These are phyloP conservation scores for Coregonus ussuriensis DNA, from an alignment of 2,797 vertebrate genomes.

Conservation along the genomic window DNA sequence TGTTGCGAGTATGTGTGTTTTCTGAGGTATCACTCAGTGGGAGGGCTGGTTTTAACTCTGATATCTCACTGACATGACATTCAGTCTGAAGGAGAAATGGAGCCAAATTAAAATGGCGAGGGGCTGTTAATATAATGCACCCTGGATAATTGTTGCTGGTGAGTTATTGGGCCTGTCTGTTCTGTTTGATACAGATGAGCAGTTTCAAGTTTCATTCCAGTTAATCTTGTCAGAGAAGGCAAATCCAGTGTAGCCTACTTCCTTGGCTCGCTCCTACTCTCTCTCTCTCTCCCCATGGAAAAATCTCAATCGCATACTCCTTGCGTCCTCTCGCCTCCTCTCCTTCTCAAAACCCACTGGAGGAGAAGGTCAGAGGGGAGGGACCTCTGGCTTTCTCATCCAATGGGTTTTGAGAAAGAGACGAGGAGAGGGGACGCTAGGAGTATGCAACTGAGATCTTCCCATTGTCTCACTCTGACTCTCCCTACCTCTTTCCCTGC, in stretches of 20 bases:
- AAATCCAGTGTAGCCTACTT: slow-evolving; percentile 32
- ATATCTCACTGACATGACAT: background rate
- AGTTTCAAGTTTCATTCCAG: slow-evolving; percentile 25
- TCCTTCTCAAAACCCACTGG: too few species aligned
- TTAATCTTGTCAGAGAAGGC: slow-evolving; percentile 35
- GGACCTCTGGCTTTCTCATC: too few species aligned
- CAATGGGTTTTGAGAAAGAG: too few species aligned
- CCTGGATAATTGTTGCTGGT: slow-evolving; percentile 42
- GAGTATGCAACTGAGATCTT: too few species aligned
- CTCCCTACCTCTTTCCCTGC: too few species aligned
- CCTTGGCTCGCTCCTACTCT: slow-evolving; percentile 3
- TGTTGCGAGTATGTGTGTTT: slow-evolving; percentile 6
- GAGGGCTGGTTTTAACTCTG: background rate
- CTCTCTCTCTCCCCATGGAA: background rate
- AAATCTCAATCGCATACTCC: too few species aligned
- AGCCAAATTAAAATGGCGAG: slow-evolving; percentile 20
- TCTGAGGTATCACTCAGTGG: too few species aligned
- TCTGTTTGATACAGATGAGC: slow-evolving; percentile 33
- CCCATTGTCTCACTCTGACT: too few species aligned
- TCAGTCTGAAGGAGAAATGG: slow-evolving; percentile 4
- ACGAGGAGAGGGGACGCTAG: too few species aligned
- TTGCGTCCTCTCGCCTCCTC: too few species aligned
- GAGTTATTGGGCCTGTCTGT: slow-evolving; percentile 31
- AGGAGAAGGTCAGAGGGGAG: too few species aligned
- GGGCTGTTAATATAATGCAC: slow-evolving; percentile 33